These are phyloP conservation scores for Panulirus ornatus DNA, from an alignment of 1,140 invertebrate species.

Conservation along the genomic window DNA sequence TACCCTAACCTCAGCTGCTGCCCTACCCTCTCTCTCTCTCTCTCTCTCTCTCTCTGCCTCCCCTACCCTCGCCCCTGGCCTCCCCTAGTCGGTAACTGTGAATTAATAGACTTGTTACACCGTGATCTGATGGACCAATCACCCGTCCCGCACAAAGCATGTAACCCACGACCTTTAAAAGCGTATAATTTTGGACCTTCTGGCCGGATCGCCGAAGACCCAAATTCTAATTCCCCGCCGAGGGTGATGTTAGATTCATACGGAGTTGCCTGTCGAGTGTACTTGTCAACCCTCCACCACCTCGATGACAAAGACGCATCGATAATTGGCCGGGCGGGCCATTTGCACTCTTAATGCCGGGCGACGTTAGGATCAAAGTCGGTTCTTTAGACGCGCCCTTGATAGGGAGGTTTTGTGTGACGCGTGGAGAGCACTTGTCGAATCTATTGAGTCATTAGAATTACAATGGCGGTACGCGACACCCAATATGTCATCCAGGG, in stretches of 20 bases:
- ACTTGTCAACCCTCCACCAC: slow-evolving; percentile 73
- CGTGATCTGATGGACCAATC: slow-evolving; percentile 81
- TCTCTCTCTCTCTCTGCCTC: too few species aligned
- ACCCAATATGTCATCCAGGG: slow-evolving; percentile 63
- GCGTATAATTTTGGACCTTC: slow-evolving; percentile 78
- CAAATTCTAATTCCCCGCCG: slow-evolving; percentile 78
- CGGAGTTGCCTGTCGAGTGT: slow-evolving; percentile 75
- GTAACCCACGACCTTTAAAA: slow-evolving; percentile 80
- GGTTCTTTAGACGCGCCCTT: background rate
- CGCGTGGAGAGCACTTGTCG: slow-evolving; percentile 62
- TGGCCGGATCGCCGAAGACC: background rate
- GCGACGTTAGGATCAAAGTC: background rate
- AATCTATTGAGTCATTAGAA: slow-evolving; percentile 68
- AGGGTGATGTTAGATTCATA: slow-evolving; percentile 77
- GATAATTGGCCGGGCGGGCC: background rate
- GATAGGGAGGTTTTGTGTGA: slow-evolving; percentile 20
- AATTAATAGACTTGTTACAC: slow-evolving; percentile 83
- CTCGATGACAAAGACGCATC: background rate
- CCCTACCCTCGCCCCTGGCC: background rate
- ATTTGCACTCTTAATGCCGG: background rate
- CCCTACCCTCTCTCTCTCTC: background rate
- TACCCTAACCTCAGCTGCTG: background rate
- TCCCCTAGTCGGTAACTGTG: slow-evolving; percentile 83
- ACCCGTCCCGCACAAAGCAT: slow-evolving; percentile 81
- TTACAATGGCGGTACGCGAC: slow-evolving; percentile 68